Percentiles rank a stretch among this genome's conserved stretches.
Conservation (phyloP, 2,113 vertebrate species). For the Salminus brasiliensis region DNA sequence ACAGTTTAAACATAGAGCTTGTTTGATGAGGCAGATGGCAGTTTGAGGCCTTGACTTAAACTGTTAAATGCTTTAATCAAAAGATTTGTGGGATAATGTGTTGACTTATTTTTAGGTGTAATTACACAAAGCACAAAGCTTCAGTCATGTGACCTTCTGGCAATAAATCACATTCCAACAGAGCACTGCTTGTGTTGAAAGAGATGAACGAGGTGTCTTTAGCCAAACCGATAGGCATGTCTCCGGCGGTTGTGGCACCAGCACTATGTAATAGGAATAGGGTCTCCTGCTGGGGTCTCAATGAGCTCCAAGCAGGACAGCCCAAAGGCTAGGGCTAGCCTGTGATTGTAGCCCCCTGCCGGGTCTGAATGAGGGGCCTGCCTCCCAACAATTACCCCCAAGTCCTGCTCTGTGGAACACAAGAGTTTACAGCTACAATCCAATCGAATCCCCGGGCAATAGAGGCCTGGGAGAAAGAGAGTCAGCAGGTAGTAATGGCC, state of each 20-base stretch:
- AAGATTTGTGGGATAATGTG: neutral
- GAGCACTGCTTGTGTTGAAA: neutral
- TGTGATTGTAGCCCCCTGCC: conserved; percentile 79
- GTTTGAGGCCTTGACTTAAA: neutral
- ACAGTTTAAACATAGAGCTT: neutral
- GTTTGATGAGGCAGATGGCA: neutral
- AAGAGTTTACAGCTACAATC: conserved; percentile 79
- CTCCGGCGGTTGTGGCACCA: conserved; percentile 44
- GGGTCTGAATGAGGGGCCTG: conserved; percentile 77
- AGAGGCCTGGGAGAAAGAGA: conserved; percentile 76
- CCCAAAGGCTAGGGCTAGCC: conserved; percentile 81
- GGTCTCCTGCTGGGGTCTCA: conserved; percentile 70
- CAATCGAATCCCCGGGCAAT: conserved; percentile 83
- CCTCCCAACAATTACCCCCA: conserved; percentile 76
- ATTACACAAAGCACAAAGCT: neutral
- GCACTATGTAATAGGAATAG: conserved; percentile 76
- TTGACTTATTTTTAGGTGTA: neutral
- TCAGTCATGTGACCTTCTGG: neutral
- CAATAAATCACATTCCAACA: neutral
- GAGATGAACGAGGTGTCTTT: neutral
- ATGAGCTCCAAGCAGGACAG: conserved; percentile 70
- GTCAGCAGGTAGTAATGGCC: conserved; percentile 82
- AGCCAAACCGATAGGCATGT: conserved; percentile 6
- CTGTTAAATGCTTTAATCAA: neutral
- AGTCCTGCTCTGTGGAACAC: conserved; percentile 71